These are phyloP conservation scores for Cepaea nemoralis DNA, from an alignment of 1,140 invertebrate genomes.

Conservation along the genomic window DNA sequence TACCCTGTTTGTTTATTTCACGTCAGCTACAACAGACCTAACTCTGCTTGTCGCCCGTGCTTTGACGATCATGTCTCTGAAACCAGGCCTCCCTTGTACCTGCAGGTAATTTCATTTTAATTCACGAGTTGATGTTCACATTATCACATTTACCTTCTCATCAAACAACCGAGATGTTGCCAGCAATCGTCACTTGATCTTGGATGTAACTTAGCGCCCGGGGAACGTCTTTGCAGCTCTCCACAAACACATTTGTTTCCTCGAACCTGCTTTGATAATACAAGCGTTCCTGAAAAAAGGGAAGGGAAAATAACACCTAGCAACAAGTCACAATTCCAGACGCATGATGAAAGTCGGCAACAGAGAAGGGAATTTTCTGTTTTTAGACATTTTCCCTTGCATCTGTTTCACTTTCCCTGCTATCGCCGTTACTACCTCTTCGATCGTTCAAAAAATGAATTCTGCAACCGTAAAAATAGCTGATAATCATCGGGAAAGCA, in stretches of 20 bases:
- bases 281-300: not conserved
- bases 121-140: not conserved
- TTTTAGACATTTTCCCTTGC: too few relatives aligned
- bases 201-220: not conserved
- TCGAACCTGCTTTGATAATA: not conserved
- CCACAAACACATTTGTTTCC: not conserved
- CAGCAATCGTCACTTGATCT: not conserved
- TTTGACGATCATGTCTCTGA: too few relatives aligned
- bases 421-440: not conserved
- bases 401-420: too few relatives aligned
- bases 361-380: too few relatives aligned
- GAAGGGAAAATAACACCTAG: not conserved
- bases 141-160: not conserved
- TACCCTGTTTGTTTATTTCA: too few relatives aligned
- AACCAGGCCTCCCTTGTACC: too few relatives aligned
- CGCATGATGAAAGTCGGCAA: not conserved
- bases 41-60: too few relatives aligned
- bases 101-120: not conserved
- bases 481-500: not conserved
- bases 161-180: conserved; percentile 2
- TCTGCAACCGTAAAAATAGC: conserved; percentile 6
- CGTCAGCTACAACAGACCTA: too few relatives aligned
- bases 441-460: not conserved
- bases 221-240: not conserved
- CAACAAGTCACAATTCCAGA: not conserved